Percentiles rank a stretch among this genome's conserved stretches.
Conservation (phyloP, 2,888 invertebrate species). For the Ophion ellenae region DNA sequence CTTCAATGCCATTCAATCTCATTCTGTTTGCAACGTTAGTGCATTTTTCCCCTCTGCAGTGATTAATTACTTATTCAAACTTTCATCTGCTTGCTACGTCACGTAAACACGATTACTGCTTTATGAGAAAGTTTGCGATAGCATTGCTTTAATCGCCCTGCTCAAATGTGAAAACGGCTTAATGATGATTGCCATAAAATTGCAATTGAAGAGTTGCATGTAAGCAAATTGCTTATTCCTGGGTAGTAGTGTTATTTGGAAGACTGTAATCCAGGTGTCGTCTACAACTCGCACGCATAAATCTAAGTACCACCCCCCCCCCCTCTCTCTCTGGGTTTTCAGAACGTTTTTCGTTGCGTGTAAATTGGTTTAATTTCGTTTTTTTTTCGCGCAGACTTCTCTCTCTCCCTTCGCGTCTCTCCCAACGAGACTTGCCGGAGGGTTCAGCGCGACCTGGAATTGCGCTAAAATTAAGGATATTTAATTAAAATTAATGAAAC, state of each 20-base stretch:
- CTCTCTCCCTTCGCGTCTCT: conserved; percentile 22
- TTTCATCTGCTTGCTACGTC: no score
- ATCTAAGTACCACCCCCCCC: neutral
- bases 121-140: no score
- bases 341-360: conserved; percentile 37
- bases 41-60: no score
- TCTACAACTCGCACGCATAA: conserved; percentile 24
- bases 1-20: no score
- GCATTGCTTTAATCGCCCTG: neutral
- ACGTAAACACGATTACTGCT: no score
- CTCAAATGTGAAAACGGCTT: neutral
- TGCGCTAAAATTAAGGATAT: conserved; percentile 76
- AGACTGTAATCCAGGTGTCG: conserved; percentile 45
- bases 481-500: conserved; percentile 82
- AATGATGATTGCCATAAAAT: neutral
- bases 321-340: neutral
- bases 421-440: conserved; percentile 50
- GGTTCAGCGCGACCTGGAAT: conserved; percentile 57
- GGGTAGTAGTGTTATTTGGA: conserved; percentile 15
- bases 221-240: conserved; percentile 10
- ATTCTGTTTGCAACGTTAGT: no score
- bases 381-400: neutral
- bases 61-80: no score
- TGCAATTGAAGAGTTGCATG: conserved; percentile 11
- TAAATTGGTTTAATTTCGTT: conserved; percentile 37